These are phyloP conservation scores for Drosophila nr. fundita DNA, from an alignment of 2,888 invertebrate species.

Conservation along the genomic window DNA sequence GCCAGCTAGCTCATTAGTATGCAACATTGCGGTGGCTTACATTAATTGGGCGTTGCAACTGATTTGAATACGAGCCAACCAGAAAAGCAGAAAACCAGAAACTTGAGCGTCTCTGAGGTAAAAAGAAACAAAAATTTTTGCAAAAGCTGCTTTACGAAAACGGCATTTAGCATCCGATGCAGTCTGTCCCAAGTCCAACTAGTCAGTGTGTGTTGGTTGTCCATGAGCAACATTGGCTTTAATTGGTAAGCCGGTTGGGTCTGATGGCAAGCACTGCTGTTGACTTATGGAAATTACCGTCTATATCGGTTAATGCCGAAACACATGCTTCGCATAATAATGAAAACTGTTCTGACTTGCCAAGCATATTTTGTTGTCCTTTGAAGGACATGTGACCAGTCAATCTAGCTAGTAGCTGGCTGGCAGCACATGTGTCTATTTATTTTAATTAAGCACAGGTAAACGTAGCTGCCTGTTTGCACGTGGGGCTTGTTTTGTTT, in stretches of 20 bases:
- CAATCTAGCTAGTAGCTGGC: conserved; percentile 18
- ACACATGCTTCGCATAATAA: conserved; percentile 70
- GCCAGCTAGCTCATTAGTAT: conserved; percentile 72
- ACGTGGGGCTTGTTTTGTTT: conserved; percentile 53
- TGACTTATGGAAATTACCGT: conserved; percentile 76
- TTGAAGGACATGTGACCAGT: conserved; percentile 58
- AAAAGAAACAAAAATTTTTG: conserved; percentile 42
- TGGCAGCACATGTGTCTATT: conserved; percentile 64
- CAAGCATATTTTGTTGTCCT: conserved; percentile 51
- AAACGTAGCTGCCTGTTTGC: conserved; percentile 58
- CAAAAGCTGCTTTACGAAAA: conserved; percentile 55
- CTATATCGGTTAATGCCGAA: conserved; percentile 75
- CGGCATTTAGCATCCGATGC: conserved; percentile 35
- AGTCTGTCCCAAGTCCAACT: conserved; percentile 23
- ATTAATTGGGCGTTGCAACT: conserved; percentile 82
- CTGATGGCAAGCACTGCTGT: conserved; percentile 44
- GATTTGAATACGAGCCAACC: conserved; percentile 75
- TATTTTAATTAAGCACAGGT: conserved; percentile 76
- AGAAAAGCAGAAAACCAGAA: conserved; percentile 22
- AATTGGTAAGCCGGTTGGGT: conserved; percentile 63
- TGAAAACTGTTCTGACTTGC: conserved; percentile 28
- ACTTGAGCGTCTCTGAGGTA: conserved; percentile 1
- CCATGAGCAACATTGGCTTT: conserved; percentile 55
- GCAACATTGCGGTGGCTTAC: conserved; percentile 77
- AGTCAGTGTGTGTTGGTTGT: conserved; percentile 26